A percentile compares a stretch with the other conserved stretches of the same genome.
Evolutionary conservation across 2,888 invertebrate species (phyloP).

Genomic region (Lepidonotus clava): DNA sequence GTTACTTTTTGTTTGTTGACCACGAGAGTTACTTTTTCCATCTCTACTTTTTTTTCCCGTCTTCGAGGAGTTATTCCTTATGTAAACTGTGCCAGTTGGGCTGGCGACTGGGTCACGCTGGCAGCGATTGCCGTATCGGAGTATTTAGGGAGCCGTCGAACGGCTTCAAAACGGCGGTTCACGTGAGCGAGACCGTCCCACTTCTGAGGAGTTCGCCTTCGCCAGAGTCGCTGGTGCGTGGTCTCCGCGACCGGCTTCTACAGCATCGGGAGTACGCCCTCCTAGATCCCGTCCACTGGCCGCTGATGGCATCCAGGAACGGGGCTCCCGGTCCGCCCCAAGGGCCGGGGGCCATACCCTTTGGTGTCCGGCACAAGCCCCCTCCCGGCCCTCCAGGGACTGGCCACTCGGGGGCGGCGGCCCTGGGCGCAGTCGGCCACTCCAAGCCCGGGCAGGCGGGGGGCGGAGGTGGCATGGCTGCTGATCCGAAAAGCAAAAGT

Average conservation of each 20-base stretch:
- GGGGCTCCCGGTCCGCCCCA: slow-evolving; percentile 28
- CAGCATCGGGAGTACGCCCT: slow-evolving; percentile 23
- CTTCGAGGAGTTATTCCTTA: not conserved
- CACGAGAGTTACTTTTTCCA: not conserved
- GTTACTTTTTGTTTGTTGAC: slow-evolving; percentile 27
- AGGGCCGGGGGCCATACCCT: not conserved
- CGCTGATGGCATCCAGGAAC: slow-evolving; percentile 50
- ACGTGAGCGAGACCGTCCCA: slow-evolving; percentile 51
- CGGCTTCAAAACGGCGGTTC: slow-evolving; percentile 53
- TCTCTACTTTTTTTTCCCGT: not conserved
- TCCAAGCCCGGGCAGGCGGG: slow-evolving; percentile 26
- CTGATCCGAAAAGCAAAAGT: slow-evolving; percentile 53
- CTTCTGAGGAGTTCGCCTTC: slow-evolving; percentile 36
- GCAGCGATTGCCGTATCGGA: slow-evolving; percentile 21
- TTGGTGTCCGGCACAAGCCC: slow-evolving; percentile 40
- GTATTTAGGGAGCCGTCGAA: slow-evolving; percentile 40
- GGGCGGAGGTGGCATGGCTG: not conserved
- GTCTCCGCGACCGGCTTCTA: not conserved
- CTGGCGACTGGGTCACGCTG: slow-evolving; percentile 35
- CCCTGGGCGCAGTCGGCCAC: not conserved
- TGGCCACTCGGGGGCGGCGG: not conserved
- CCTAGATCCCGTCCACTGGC: slow-evolving; percentile 1
- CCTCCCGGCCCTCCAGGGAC: slow-evolving; percentile 18
- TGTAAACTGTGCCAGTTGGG: slow-evolving; percentile 42
- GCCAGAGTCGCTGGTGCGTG: slow-evolving; percentile 44